These are phyloP conservation scores for Miichthys miiuy DNA, from an alignment of 2,797 vertebrate genomes.

Conservation along the genomic window DNA sequence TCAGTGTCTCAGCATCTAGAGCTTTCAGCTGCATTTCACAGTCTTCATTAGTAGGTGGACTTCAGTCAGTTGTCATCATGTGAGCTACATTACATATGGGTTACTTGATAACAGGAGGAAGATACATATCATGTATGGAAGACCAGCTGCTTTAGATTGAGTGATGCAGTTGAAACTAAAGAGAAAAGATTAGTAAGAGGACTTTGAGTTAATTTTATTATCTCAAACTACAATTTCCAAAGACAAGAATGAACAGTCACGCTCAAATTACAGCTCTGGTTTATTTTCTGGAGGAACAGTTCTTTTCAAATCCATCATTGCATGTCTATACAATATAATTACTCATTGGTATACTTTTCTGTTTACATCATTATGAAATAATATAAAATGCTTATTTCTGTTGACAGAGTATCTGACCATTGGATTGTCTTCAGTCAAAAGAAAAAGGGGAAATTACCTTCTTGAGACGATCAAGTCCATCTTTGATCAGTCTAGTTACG, in stretches of 20 bases:
- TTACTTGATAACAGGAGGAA: background rate
- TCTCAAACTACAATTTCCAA: background rate
- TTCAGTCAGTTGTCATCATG: background rate
- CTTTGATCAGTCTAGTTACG: conserved; percentile 98
- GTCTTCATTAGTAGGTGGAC: background rate
- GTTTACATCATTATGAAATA: background rate
- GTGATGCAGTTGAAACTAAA: background rate
- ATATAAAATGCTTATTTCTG: conserved; percentile 19
- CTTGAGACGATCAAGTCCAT: conserved; percentile 98
- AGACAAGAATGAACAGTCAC: background rate
- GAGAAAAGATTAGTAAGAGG: background rate
- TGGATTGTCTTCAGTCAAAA: conserved; percentile 94
- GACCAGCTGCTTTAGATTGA: background rate
- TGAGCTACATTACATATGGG: background rate
- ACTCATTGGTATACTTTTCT: background rate
- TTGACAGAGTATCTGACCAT: conserved; percentile 93
- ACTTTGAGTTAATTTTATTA: background rate
- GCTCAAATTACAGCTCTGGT: background rate
- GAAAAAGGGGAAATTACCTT: conserved; percentile 96
- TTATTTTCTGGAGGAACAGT: background rate
- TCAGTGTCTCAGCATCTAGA: background rate
- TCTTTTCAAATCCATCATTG: background rate
- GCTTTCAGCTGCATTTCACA: background rate
- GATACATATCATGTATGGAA: background rate
- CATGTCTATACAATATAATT: background rate